A percentile compares a stretch with the other conserved stretches of the same genome.
Evolutionary conservation across 2,113 vertebrate genomes (phyloP).

Genomic region (Psophia crepitans): DNA sequence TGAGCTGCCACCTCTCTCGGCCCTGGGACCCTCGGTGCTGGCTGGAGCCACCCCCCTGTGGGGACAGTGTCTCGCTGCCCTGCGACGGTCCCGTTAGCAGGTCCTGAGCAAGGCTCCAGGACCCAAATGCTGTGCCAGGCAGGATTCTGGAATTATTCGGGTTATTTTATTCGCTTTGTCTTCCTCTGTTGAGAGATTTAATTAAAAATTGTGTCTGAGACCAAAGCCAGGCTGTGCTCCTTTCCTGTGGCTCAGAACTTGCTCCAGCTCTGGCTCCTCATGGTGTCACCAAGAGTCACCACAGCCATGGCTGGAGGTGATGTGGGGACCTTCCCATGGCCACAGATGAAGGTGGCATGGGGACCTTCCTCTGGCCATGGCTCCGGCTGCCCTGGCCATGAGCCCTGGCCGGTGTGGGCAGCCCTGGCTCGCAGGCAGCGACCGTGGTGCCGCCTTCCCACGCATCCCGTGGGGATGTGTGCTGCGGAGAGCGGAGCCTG

Average conservation of each 20-base stretch:
- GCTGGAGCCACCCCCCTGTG: rapidly evolving
- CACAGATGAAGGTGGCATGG: rapidly evolving
- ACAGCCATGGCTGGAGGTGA: not conserved
- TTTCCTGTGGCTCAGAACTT: not conserved
- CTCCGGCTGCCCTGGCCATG: not conserved
- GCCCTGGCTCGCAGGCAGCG: not conserved
- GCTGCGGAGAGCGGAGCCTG: not conserved
- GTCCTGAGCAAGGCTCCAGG: not conserved
- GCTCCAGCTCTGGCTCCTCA: not conserved
- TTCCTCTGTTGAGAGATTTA: not conserved
- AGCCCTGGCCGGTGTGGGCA: not conserved
- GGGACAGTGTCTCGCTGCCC: not conserved
- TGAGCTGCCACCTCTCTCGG: not conserved
- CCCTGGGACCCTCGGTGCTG: not conserved
- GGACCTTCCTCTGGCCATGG: rapidly evolving
- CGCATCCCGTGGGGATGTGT: not conserved
- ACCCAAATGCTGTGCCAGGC: not conserved
- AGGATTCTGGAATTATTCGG: not conserved
- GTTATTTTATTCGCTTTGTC: not conserved
- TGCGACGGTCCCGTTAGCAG: rapidly evolving
- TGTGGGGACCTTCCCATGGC: too few species aligned
- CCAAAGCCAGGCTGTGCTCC: rapidly evolving
- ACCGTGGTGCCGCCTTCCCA: not conserved
- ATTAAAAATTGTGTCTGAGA: not conserved
- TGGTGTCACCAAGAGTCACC: not conserved